Evolutionary conservation across 2,113 vertebrate genomes (phyloP).

Genomic region (Phyllopteryx taeniolatus): DNA sequence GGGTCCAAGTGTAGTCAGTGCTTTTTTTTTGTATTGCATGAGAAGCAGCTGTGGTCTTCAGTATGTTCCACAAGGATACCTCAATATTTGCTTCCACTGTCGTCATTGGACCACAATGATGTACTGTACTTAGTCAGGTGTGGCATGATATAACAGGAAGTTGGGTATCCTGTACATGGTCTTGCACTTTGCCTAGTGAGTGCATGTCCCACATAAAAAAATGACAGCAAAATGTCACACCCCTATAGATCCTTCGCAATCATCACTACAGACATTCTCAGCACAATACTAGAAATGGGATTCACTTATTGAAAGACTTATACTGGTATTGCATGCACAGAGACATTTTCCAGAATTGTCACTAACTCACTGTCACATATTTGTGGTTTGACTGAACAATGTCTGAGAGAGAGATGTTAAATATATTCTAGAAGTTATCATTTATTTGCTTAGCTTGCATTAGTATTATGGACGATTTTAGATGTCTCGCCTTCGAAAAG

Average conservation of each 20-base stretch:
- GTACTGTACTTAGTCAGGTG: too few relatives aligned
- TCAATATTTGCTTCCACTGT: too few relatives aligned
- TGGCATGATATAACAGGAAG: slow-evolving; percentile 23
- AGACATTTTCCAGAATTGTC: not conserved
- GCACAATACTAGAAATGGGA: not conserved
- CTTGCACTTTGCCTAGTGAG: slow-evolving; percentile 10
- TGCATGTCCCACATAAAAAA: not conserved
- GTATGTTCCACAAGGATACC: too few relatives aligned
- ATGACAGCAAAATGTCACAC: not conserved
- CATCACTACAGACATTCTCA: not conserved
- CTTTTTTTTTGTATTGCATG: too few relatives aligned
- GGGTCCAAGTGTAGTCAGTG: too few relatives aligned
- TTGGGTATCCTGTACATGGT: slow-evolving; percentile 15
- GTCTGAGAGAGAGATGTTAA: not conserved
- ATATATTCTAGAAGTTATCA: too few relatives aligned
- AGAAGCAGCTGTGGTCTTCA: too few relatives aligned
- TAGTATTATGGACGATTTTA: too few relatives aligned
- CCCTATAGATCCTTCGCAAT: not conserved
- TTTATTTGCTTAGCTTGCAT: too few relatives aligned
- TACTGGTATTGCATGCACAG: not conserved
- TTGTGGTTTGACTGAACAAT: not conserved
- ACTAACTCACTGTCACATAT: not conserved
- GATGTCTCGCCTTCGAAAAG: too few relatives aligned
- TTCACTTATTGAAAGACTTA: not conserved
- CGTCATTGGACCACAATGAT: too few relatives aligned